phyloP scores from a whole-genome alignment of 2,113 vertebrate genomes.

The Gallinago jamesoni region DNA sequence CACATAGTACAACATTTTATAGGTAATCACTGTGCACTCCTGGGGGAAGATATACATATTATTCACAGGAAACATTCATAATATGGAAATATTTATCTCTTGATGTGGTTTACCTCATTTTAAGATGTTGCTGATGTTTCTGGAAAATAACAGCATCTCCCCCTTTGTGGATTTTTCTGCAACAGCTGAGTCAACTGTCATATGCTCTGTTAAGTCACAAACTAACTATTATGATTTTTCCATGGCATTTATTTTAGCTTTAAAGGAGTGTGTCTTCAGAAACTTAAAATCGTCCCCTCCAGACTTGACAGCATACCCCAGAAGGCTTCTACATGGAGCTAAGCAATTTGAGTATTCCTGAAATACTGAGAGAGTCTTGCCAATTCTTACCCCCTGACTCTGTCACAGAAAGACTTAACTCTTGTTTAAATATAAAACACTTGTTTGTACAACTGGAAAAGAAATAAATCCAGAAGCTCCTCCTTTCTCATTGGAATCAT shows the following conservation, averaged over 20 bases:
- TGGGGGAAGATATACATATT: not conserved
- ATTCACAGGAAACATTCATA: not conserved
- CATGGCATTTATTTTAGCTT: not conserved
- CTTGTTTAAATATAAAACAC: not conserved
- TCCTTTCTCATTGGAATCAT: not conserved
- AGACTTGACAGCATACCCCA: not conserved
- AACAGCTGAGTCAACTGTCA: not conserved
- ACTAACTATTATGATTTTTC: not conserved
- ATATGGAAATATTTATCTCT: not conserved
- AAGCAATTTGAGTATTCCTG: not conserved
- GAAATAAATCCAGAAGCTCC: not conserved
- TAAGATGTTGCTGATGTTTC: not conserved
- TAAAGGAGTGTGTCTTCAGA: not conserved
- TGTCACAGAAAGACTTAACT: not conserved
- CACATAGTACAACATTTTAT: not conserved
- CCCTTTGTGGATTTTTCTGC: not conserved
- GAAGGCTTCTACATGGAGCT: not conserved
- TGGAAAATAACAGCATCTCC: not conserved
- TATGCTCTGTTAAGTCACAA: not conserved
- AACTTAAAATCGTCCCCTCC: not conserved
- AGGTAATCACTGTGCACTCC: not conserved
- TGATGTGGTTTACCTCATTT: not conserved
- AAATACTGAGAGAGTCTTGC: not conserved
- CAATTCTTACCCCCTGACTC: not conserved
- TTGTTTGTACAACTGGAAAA: not conserved